phyloP scores from a whole-genome alignment of 2,797 vertebrate genomes.

The Gadopsis bispinosus region DNA sequence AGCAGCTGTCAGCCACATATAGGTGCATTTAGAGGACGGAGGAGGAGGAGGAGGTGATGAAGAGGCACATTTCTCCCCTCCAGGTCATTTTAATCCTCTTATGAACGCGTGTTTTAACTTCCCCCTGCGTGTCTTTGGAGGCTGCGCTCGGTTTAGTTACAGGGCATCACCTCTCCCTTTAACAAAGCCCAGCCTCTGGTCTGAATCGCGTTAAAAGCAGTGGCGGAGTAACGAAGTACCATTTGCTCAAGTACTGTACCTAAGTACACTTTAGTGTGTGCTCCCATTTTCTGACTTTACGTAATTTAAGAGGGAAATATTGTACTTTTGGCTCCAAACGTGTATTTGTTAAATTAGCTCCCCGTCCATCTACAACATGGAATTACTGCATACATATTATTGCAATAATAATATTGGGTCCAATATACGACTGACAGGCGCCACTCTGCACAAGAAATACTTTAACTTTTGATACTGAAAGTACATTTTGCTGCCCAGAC shows the following conservation, averaged over 20 bases:
- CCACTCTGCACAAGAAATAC: too few relatives aligned
- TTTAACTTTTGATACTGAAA: background rate
- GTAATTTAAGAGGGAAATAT: background rate
- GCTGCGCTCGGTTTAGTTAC: background rate
- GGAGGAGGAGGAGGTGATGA: too few relatives aligned
- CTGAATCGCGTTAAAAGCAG: background rate
- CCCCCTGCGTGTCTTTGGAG: background rate
- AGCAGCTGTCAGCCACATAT: constrained; percentile 24
- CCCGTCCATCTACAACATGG: too few relatives aligned
- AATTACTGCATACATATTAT: too few relatives aligned
- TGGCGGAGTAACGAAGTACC: background rate
- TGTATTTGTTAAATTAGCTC: background rate
- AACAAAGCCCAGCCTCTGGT: constrained; percentile 21
- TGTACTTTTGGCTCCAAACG: background rate
- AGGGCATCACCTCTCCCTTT: constrained; percentile 30
- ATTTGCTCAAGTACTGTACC: background rate
- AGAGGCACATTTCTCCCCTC: background rate
- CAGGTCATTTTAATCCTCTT: background rate
- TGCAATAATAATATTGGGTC: too few relatives aligned
- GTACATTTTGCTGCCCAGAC: background rate
- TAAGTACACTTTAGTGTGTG: background rate
- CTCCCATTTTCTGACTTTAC: background rate
- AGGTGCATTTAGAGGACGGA: background rate
- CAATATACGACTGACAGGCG: too few relatives aligned
- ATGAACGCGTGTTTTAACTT: background rate